Conservation (phyloP, 1,140 invertebrate species). For the Neotoxoptera formosana region DNA sequence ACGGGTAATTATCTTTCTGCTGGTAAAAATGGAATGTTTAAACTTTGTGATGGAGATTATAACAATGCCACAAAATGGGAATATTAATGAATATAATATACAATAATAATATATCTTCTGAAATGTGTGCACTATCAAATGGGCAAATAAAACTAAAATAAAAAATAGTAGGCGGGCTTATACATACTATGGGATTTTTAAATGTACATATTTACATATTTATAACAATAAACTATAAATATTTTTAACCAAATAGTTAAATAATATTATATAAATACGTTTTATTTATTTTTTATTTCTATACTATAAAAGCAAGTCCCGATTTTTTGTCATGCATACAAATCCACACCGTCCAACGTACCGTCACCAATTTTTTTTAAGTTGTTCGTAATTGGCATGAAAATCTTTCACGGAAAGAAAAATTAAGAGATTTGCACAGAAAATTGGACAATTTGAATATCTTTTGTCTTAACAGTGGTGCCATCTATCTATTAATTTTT, state of each 20-base stretch:
- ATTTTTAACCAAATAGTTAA: neutral
- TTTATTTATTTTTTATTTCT: neutral
- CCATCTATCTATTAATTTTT: no score
- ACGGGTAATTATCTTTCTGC: constrained; percentile 85
- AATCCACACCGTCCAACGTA: no score
- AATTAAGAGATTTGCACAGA: no score
- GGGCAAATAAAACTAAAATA: neutral
- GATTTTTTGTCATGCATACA: no score
- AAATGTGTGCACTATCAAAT: neutral
- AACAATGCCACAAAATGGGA: constrained; percentile 90
- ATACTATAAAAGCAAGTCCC: no score
- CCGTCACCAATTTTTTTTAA: no score
- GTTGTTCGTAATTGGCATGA: no score
- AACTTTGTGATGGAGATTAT: constrained; percentile 80
- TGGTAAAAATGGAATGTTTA: constrained; percentile 93
- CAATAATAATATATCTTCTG: neutral
- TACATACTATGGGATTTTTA: neutral
- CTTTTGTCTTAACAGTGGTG: no score
- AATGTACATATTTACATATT: neutral
- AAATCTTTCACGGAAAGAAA: no score
- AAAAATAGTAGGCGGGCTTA: neutral
- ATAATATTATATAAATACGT: neutral
- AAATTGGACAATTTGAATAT: no score
- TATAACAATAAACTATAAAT: neutral
- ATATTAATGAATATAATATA: constrained; percentile 72